Evolutionary conservation across 35 echinoderm and acorn worm genomes (phyloP).

Genomic region (Chiridota heheva): DNA sequence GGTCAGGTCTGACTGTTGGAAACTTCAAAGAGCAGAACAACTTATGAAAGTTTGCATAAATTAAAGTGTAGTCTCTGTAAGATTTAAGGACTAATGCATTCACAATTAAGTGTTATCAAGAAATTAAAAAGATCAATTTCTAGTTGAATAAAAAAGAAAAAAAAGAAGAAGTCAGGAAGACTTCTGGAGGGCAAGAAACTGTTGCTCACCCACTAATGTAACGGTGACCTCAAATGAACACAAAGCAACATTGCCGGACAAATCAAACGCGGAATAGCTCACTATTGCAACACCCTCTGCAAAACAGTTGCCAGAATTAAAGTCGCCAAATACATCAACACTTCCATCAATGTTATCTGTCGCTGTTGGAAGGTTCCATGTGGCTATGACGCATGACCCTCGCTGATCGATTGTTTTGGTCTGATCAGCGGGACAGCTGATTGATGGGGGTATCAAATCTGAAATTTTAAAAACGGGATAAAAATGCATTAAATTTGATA

Average conservation of each 20-base stretch:
- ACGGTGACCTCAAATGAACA: neutral
- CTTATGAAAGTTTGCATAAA: no score
- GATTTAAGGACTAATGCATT: no score
- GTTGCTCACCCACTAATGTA: neutral
- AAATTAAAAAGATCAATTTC: no score
- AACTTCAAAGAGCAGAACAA: no score
- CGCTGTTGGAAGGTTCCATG: slow-evolving; percentile 11
- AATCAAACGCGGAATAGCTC: neutral
- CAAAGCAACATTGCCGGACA: neutral
- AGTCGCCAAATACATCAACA: neutral
- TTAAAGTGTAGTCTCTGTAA: no score
- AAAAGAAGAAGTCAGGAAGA: no score
- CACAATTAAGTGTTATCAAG: no score
- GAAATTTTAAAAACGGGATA: neutral
- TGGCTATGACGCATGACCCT: neutral
- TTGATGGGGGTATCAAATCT: neutral
- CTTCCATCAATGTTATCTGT: neutral
- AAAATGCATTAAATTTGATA: neutral
- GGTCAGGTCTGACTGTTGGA: no score
- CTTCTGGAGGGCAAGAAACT: no score
- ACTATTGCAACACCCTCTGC: neutral
- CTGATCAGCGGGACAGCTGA: neutral
- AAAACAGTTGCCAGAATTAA: slow-evolving; percentile 8
- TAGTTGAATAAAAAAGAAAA: no score
- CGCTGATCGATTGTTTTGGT: neutral